Percentiles rank a stretch among this genome's conserved stretches.
These are phyloP conservation scores for Hystrix brachyura DNA, from an alignment of 2,113 vertebrate species.

Conservation along the genomic window DNA sequence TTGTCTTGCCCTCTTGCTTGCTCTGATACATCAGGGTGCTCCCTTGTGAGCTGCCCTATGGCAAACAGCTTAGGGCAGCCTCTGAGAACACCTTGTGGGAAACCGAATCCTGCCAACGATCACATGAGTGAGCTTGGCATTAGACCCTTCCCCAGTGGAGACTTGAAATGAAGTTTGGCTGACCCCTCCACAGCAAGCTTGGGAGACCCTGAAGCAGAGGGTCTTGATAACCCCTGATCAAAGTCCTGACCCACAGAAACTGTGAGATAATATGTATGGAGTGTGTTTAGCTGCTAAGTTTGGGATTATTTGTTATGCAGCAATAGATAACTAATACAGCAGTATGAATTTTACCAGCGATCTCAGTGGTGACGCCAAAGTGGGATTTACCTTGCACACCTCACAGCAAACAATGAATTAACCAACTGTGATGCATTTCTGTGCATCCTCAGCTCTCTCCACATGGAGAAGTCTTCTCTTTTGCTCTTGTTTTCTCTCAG, in stretches of 20 bases:
- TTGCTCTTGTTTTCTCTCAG: not conserved
- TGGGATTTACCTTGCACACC: not conserved
- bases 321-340: not conserved
- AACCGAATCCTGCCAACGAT: not conserved
- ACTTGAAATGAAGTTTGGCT: not conserved
- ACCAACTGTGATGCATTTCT: not conserved
- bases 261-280: not conserved
- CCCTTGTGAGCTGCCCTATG: rapidly evolving
- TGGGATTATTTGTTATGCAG: not conserved
- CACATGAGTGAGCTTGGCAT: not conserved
- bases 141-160: no score
- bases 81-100: not conserved
- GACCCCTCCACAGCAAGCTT: no score
- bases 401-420: not conserved
- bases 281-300: not conserved
- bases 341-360: not conserved
- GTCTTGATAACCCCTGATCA: not conserved
- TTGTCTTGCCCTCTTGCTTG: not conserved
- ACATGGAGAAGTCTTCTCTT: not conserved
- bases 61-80: not conserved
- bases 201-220: not conserved
- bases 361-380: not conserved
- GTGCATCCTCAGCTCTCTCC: not conserved
- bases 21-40: not conserved
- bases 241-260: not conserved